Conservation (phyloP, 2,113 vertebrate genomes). For the Trematomus loennbergii region DNA sequence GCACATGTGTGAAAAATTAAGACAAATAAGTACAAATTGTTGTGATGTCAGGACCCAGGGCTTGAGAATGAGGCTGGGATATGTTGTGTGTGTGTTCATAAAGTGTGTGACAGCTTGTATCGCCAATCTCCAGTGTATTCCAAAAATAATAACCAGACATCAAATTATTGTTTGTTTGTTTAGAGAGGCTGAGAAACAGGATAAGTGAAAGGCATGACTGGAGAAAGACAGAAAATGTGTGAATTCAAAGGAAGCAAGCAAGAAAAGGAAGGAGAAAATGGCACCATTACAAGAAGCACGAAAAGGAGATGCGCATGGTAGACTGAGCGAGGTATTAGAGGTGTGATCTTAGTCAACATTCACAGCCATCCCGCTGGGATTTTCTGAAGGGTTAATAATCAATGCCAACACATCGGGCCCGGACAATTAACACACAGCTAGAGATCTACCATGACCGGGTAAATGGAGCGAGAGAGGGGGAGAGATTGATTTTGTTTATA, state of each 20-base stretch:
- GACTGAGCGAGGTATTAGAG: constrained; percentile 12
- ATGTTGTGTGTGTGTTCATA: no score
- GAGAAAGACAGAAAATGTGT: background rate
- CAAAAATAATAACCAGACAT: no score
- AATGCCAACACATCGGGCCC: constrained; percentile 35
- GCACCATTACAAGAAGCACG: constrained; percentile 2
- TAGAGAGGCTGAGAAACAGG: no score
- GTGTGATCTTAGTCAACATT: constrained; percentile 41
- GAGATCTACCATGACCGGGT: constrained; percentile 44
- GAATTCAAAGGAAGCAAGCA: background rate
- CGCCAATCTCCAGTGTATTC: no score
- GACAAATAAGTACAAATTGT: no score
- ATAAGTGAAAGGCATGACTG: background rate
- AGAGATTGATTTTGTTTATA: constrained; percentile 54
- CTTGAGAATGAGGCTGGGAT: no score
- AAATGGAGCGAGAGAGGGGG: constrained; percentile 41
- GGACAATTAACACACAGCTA: constrained; percentile 62
- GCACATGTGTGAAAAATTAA: no score
- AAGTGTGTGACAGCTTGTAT: no score
- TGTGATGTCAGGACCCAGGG: no score
- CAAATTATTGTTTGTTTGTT: no score
- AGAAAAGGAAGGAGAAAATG: background rate
- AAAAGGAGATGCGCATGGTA: background rate
- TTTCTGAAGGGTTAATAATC: constrained; percentile 63
- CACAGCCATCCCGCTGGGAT: constrained; percentile 46